Evolutionary conservation across 53 echinoderm and acorn worm species (phyloP).

Genomic region (Henricia sp.): DNA sequence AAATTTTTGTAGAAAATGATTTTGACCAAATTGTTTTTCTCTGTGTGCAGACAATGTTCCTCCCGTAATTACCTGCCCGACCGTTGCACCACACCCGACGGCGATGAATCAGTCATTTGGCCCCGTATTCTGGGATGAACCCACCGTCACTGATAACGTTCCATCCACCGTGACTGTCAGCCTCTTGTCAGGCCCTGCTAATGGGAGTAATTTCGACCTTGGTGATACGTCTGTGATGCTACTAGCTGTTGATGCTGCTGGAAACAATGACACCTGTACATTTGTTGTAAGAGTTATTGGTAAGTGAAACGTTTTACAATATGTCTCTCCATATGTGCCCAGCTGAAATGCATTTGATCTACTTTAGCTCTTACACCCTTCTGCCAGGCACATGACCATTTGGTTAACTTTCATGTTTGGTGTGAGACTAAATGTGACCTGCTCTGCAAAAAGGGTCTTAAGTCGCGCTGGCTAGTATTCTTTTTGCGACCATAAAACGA

Average conservation of each 20-base stretch:
- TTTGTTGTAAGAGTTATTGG: constrained; percentile 51
- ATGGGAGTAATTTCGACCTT: constrained; percentile 19
- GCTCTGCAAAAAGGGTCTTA: too few species aligned
- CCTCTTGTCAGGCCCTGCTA: constrained; percentile 38
- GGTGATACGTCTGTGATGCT: constrained; percentile 41
- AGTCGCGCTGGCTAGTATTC: too few species aligned
- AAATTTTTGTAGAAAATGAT: too few species aligned
- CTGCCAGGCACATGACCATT: too few species aligned
- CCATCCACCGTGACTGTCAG: constrained; percentile 27
- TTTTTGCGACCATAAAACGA: too few species aligned
- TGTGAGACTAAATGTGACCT: too few species aligned
- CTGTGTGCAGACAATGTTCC: constrained; percentile 44
- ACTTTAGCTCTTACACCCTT: too few species aligned
- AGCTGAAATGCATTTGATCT: too few species aligned
- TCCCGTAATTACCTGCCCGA: constrained; percentile 49
- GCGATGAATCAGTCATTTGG: constrained; percentile 37
- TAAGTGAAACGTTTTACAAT: background rate
- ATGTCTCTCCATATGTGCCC: too few species aligned
- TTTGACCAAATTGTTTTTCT: too few species aligned
- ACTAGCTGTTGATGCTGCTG: constrained; percentile 46
- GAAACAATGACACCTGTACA: constrained; percentile 53
- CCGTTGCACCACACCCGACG: constrained; percentile 22
- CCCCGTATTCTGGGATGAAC: constrained; percentile 39
- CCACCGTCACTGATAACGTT: constrained; percentile 61
- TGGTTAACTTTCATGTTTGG: too few species aligned